These are phyloP conservation scores for Drosophila pseudoobscura DNA, from an alignment of 1,140 invertebrate genomes.

Conservation along the genomic window DNA sequence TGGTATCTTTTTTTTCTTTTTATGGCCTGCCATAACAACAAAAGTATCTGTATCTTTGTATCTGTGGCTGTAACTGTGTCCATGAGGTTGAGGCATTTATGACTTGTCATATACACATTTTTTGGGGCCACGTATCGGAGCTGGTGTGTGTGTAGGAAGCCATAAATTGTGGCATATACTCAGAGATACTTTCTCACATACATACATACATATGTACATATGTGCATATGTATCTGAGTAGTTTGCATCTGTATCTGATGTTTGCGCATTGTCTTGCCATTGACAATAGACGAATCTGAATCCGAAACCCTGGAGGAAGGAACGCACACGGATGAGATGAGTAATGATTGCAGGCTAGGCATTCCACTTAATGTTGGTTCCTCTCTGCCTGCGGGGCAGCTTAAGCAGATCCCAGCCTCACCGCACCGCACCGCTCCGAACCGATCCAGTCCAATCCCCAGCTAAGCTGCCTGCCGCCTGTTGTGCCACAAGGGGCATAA, in stretches of 20 bases:
- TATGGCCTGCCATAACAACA: slow-evolving; percentile 59
- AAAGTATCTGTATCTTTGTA: slow-evolving; percentile 39
- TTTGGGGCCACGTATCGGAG: slow-evolving; percentile 36
- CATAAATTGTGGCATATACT: slow-evolving; percentile 70
- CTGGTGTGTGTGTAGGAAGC: slow-evolving; percentile 62
- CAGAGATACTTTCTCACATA: slow-evolving; percentile 37
- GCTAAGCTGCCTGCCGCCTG: slow-evolving; percentile 61
- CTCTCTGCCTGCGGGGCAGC: slow-evolving; percentile 49
- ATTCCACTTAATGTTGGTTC: slow-evolving; percentile 62
- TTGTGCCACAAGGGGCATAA: slow-evolving; percentile 42
- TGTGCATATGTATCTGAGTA: slow-evolving; percentile 15
- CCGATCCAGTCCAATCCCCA: slow-evolving; percentile 51
- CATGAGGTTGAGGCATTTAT: slow-evolving; percentile 66
- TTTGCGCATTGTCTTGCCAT: slow-evolving; percentile 65
- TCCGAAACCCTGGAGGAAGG: slow-evolving; percentile 40
- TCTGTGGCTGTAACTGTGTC: slow-evolving; percentile 35
- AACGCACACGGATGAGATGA: slow-evolving; percentile 47
- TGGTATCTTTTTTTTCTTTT: slow-evolving; percentile 46
- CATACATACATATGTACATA: not conserved
- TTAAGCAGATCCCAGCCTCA: slow-evolving; percentile 43
- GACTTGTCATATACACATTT: slow-evolving; percentile 67
- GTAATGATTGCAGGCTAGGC: slow-evolving; percentile 75
- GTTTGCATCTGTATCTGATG: slow-evolving; percentile 29
- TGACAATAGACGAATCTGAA: slow-evolving; percentile 61
- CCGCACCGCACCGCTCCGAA: slow-evolving; percentile 34